Evolutionary conservation across 1,140 invertebrate species (phyloP).

Genomic region (Elymnias hypermnestra): DNA sequence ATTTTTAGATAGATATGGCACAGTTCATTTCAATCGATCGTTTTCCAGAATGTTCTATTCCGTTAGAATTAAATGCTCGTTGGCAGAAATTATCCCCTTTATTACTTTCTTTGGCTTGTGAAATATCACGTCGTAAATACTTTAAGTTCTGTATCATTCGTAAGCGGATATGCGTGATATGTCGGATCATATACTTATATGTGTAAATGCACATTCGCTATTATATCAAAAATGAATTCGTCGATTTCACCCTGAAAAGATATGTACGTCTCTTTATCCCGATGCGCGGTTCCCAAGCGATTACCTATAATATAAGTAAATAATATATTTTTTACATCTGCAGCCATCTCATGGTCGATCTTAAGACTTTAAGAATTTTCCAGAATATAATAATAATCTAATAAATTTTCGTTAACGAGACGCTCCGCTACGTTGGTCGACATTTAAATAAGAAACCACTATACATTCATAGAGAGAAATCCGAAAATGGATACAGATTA

Average conservation of each 20-base stretch:
- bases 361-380: conserved; percentile 66
- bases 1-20: conserved; percentile 51
- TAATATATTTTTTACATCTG: conserved; percentile 71
- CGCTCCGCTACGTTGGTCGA: conserved; percentile 73
- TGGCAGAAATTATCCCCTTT: conserved; percentile 49
- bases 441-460: conserved; percentile 73
- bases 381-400: conserved; percentile 70
- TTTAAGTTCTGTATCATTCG: conserved; percentile 37
- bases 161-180: conserved; percentile 65
- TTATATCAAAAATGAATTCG: conserved; percentile 37
- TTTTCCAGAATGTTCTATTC: conserved; percentile 43
- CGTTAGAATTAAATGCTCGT: conserved; percentile 54
- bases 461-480: conserved; percentile 74
- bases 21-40: conserved; percentile 36
- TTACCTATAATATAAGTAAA: conserved; percentile 69
- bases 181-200: conserved; percentile 37
- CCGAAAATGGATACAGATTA: conserved; percentile 73
- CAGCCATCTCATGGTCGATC: conserved; percentile 71
- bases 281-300: conserved; percentile 61
- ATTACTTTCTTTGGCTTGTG: conserved; percentile 67
- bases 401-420: conserved; percentile 73
- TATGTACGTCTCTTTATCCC: conserved; percentile 49
- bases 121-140: conserved; percentile 68
- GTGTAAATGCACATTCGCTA: conserved; percentile 29
- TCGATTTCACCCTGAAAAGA: conserved; percentile 58